Conservation (phyloP, 2,113 vertebrate species). For the Scophthalmus maximus region DNA sequence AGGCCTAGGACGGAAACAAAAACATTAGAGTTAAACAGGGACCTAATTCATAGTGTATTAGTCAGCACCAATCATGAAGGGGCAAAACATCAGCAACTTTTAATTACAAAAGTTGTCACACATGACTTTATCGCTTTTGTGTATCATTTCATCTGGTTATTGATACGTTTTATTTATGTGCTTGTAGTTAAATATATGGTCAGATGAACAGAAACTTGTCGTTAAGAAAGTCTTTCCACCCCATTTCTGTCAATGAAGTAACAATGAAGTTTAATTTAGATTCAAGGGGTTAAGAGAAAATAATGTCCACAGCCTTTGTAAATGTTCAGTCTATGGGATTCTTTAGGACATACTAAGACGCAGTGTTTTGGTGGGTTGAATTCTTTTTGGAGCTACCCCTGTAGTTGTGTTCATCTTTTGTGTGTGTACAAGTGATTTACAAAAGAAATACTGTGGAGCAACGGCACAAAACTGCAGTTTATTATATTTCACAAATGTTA, state of each 20-base stretch:
- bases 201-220: too few relatives aligned
- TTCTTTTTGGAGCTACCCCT: neutral
- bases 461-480: neutral
- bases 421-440: neutral
- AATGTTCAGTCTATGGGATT: neutral
- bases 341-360: neutral
- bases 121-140: neutral
- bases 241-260: too few relatives aligned
- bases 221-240: too few relatives aligned
- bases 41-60: neutral
- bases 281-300: too few relatives aligned
- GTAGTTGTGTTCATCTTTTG: neutral
- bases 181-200: too few relatives aligned
- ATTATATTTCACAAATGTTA: neutral
- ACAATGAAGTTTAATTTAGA: too few relatives aligned
- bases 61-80: slow-evolving; percentile 9
- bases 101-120: slow-evolving; percentile 13
- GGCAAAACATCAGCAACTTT: neutral
- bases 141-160: too few relatives aligned
- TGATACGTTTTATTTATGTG: neutral
- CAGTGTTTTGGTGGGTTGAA: neutral
- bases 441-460: neutral
- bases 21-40: neutral
- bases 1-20: slow-evolving; percentile 23
- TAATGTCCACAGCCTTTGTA: too few relatives aligned